Conservation (phyloP, 1,140 invertebrate species). For the Trichonephila clavata region DNA sequence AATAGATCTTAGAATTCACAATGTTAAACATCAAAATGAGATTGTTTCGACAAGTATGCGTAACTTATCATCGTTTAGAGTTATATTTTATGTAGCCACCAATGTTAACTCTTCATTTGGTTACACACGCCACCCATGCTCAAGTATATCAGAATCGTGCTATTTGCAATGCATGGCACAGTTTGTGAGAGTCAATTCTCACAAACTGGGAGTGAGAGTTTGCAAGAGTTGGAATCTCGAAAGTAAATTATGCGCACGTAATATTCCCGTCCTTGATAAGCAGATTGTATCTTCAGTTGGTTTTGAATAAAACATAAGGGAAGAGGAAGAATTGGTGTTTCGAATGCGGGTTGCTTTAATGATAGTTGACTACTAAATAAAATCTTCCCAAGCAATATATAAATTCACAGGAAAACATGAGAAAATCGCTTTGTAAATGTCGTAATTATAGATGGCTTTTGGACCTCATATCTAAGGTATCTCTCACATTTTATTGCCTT, state of each 20-base stretch:
- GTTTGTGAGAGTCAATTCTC: not conserved
- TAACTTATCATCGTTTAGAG: too few relatives aligned
- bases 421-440: conserved; percentile 2
- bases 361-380: not conserved
- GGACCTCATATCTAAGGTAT: not conserved
- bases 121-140: not conserved
- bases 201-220: too few relatives aligned
- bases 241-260: not conserved
- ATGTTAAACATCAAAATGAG: too few relatives aligned
- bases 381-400: conserved; percentile 12
- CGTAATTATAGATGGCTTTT: not conserved
- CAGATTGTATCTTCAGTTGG: not conserved
- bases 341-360: conserved; percentile 9
- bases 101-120: not conserved
- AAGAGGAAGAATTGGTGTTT: not conserved
- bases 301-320: conserved; percentile 42
- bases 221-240: not conserved
- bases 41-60: too few relatives aligned
- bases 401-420: not conserved
- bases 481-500: not conserved
- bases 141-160: not conserved
- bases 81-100: too few relatives aligned
- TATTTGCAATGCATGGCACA: not conserved
- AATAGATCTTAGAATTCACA: too few relatives aligned
- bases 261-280: not conserved